A percentile compares a stretch with the other conserved stretches of the same genome.
phyloP scores from a whole-genome alignment of 2,888 invertebrate species.

The Nasonia oneida region DNA sequence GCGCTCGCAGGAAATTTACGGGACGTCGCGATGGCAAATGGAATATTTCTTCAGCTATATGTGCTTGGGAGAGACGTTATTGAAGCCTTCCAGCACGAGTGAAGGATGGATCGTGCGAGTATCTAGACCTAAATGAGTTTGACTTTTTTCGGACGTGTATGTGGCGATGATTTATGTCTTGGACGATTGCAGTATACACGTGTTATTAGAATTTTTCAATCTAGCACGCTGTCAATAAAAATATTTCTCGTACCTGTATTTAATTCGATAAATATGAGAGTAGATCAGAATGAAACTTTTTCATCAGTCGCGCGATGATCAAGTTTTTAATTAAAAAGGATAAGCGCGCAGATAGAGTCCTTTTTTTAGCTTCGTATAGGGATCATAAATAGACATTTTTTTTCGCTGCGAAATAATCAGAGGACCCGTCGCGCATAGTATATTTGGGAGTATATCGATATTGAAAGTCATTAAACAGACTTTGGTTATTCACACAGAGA shows the following conservation, averaged over 20 bases:
- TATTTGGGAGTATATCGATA: background rate
- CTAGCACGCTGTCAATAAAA: too few relatives aligned
- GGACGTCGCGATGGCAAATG: constrained; percentile 22
- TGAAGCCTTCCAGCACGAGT: background rate
- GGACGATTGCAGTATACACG: background rate
- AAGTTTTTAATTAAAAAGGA: background rate
- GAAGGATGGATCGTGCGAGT: background rate
- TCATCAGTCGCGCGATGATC: background rate
- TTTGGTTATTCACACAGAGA: background rate
- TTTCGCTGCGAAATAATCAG: background rate
- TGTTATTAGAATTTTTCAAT: too few relatives aligned
- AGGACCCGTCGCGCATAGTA: background rate
- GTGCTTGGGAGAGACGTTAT: background rate
- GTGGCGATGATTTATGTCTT: background rate
- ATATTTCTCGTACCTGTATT: too few relatives aligned
- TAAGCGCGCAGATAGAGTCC: background rate
- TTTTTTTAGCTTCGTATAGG: too few relatives aligned
- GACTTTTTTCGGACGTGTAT: background rate
- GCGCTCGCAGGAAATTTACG: constrained; percentile 31
- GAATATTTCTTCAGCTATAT: constrained; percentile 8
- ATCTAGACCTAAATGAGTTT: constrained; percentile 5
- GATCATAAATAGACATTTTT: background rate
- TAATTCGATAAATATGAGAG: too few relatives aligned
- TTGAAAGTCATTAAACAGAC: background rate
- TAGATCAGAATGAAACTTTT: background rate